Percentiles rank a stretch among this genome's conserved stretches.
Evolutionary conservation across 2,888 invertebrate species (phyloP).

Genomic region (Drosophila antonietae): DNA sequence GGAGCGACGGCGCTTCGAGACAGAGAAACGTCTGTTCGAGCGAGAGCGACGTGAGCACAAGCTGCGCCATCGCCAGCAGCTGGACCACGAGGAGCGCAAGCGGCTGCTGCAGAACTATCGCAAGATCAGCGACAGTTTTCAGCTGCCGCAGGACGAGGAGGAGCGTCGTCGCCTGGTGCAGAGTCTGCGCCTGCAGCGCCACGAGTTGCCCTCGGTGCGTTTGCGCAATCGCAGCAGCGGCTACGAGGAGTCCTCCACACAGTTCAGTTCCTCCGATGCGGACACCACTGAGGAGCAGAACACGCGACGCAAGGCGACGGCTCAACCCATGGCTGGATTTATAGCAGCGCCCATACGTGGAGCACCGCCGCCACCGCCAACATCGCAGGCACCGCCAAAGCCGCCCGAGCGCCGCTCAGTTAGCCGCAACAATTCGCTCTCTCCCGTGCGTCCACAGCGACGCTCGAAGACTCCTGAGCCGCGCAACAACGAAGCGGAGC

Average conservation of each 20-base stretch:
- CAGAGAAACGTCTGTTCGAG: conserved; percentile 84
- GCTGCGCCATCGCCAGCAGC: conserved; percentile 80
- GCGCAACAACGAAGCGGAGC: conserved; percentile 37
- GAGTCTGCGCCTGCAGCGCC: conserved; percentile 76
- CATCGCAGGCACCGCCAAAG: conserved; percentile 25
- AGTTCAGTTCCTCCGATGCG: conserved; percentile 83
- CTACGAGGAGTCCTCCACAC: conserved; percentile 83
- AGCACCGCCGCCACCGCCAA: conserved; percentile 73
- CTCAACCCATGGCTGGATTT: conserved; percentile 14
- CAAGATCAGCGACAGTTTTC: conserved; percentile 80
- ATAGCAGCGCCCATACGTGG: conserved; percentile 70
- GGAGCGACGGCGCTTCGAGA: conserved; percentile 84
- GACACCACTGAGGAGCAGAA: conserved; percentile 71
- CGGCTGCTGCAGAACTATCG: conserved; percentile 81
- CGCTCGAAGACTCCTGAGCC: conserved; percentile 82
- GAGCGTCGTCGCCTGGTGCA: conserved; percentile 81
- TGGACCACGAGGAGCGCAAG: conserved; percentile 83
- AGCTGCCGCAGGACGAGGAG: conserved; percentile 79
- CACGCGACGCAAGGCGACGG: conserved; percentile 38
- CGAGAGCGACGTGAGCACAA: conserved; percentile 86
- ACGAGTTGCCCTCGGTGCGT: conserved; percentile 64
- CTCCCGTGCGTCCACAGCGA: conserved; percentile 80
- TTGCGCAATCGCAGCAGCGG: conserved; percentile 60
- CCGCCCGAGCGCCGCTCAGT: conserved; percentile 60
- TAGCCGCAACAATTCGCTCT: conserved; percentile 81